These are phyloP conservation scores for Hemitrygon akajei DNA, from an alignment of 2,797 vertebrate genomes.

Conservation along the genomic window DNA sequence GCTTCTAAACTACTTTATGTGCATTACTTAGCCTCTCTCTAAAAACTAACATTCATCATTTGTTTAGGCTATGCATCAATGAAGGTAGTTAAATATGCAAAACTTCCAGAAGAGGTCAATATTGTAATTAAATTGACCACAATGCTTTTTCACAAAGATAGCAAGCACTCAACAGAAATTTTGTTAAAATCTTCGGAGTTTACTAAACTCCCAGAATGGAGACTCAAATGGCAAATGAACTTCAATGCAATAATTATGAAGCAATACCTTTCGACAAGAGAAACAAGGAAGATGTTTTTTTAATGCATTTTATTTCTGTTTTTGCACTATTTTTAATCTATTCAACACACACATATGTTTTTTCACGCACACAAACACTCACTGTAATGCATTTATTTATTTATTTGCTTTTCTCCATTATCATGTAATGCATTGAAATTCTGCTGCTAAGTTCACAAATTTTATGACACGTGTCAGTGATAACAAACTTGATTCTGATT, in stretches of 20 bases:
- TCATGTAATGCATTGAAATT: too few species aligned
- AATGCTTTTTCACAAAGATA: background rate
- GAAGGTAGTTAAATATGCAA: background rate
- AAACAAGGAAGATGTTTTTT: background rate
- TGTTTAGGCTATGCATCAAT: background rate
- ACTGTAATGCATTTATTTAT: too few species aligned
- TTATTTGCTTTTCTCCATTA: too few species aligned
- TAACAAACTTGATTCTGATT: too few species aligned
- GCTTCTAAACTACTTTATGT: background rate
- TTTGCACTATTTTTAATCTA: too few species aligned
- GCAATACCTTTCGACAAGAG: background rate
- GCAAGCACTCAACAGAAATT: background rate
- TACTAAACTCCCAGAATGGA: background rate
- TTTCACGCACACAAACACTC: too few species aligned
- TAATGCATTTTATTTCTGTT: too few species aligned
- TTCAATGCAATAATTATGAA: background rate
- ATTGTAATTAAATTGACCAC: background rate
- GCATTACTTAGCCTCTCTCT: background rate
- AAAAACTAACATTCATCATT: background rate
- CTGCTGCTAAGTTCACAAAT: too few species aligned
- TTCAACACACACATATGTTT: too few species aligned
- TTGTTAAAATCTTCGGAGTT: background rate
- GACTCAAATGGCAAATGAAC: background rate
- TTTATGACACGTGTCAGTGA: too few species aligned
- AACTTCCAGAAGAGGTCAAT: background rate